Evolutionary conservation across 1,140 invertebrate species (phyloP).

Genomic region (Solenopsis fugax): DNA sequence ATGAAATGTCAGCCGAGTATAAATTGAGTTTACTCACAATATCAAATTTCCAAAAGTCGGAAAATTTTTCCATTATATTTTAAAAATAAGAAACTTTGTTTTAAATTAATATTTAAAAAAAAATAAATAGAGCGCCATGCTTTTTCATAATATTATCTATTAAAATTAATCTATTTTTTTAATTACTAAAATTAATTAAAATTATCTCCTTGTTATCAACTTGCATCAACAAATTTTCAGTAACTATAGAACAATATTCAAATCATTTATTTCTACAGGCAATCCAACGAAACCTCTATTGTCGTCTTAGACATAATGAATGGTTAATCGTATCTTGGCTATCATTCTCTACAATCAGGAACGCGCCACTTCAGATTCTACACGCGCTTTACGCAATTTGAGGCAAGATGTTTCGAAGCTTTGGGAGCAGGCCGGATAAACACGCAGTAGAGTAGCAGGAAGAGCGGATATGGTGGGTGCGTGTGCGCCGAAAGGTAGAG

Average conservation of each 20-base stretch:
- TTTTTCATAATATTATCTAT: not conserved
- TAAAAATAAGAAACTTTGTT: not conserved
- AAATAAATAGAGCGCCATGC: not conserved
- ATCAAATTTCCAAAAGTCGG: not conserved
- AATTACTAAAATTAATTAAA: not conserved
- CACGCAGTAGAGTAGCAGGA: conserved; percentile 24
- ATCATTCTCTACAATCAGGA: conserved; percentile 24
- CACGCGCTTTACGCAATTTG: conserved; percentile 60
- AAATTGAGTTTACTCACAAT: not conserved
- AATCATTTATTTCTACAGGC: not conserved
- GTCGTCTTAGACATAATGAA: conserved; percentile 38
- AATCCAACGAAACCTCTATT: not conserved
- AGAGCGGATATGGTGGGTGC: conserved; percentile 69
- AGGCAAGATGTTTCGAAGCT: conserved; percentile 55
- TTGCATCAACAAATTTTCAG: not conserved
- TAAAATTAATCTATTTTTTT: not conserved
- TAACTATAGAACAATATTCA: not conserved
- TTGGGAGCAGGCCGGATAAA: conserved; percentile 37
- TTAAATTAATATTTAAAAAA: not conserved
- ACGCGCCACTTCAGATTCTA: conserved; percentile 50
- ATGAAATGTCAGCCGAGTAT: not conserved
- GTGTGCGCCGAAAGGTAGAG: conserved; percentile 76
- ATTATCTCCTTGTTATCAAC: not conserved
- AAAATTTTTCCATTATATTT: not conserved
- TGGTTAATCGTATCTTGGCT: conserved; percentile 31